Evolutionary conservation across 1,140 invertebrate genomes (phyloP).

Genomic region (Trypoxylus dichotomus): DNA sequence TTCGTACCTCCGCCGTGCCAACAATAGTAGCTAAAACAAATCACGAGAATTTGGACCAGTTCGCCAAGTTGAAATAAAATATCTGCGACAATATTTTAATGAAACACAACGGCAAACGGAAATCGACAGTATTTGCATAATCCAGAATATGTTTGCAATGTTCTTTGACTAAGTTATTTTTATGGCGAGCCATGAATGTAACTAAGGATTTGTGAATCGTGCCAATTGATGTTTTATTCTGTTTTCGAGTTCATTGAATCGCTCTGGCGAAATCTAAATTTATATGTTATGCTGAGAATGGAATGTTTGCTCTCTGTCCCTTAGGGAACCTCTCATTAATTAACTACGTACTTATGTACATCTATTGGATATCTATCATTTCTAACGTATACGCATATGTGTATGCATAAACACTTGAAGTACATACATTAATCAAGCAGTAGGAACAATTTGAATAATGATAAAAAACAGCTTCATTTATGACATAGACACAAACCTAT

Average conservation of each 20-base stretch:
- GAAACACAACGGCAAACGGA: conserved; percentile 21
- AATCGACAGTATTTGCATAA: conserved; percentile 34
- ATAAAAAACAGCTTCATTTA: too few species aligned
- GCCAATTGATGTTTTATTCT: conserved; percentile 37
- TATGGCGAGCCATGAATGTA: conserved; percentile 34
- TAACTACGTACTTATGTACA: background rate
- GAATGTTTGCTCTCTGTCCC: conserved; percentile 3
- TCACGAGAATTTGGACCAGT: conserved; percentile 12
- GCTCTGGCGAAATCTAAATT: conserved; percentile 14
- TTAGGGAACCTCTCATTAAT: background rate
- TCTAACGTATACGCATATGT: background rate
- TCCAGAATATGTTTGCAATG: conserved; percentile 35
- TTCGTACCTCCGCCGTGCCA: conserved; percentile 2
- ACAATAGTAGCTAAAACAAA: conserved; percentile 7
- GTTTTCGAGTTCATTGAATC: conserved; percentile 36
- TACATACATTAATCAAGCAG: too few species aligned
- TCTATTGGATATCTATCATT: background rate
- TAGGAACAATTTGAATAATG: too few species aligned
- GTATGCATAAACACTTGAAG: too few species aligned
- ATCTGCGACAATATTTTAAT: conserved; percentile 9
- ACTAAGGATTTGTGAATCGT: conserved; percentile 36
- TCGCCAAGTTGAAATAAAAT: conserved; percentile 5
- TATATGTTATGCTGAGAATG: conserved; percentile 15
- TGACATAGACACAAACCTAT: too few species aligned
- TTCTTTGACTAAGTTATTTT: conserved; percentile 36